Evolutionary conservation across 2,888 invertebrate species (phyloP).

Genomic region (Yponomeuta plumbellus): DNA sequence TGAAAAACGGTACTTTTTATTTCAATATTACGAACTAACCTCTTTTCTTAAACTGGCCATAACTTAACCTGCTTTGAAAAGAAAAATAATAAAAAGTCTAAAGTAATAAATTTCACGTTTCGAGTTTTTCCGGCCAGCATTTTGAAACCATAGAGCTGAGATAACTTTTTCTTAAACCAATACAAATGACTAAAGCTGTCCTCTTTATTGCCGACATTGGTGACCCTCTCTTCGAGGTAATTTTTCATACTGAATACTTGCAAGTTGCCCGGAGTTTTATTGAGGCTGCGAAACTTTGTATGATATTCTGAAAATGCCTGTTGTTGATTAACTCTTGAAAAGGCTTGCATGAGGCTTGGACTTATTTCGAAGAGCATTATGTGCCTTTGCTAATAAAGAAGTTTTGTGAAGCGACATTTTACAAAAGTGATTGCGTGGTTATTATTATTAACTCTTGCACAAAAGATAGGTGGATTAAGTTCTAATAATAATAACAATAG

Average conservation of each 20-base stretch:
- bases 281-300: too few species aligned
- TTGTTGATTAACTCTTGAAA: too few species aligned
- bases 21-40: neutral
- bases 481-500: too few species aligned
- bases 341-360: too few species aligned
- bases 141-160: neutral
- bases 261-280: neutral
- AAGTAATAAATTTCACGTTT: neutral
- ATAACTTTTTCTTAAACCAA: neutral
- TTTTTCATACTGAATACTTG: neutral
- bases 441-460: too few species aligned
- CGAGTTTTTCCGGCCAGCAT: neutral
- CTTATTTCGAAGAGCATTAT: too few species aligned
- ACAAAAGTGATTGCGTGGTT: too few species aligned
- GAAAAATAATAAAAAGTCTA: neutral
- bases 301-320: too few species aligned
- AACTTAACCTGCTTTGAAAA: neutral
- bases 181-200: neutral
- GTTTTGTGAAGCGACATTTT: too few species aligned
- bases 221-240: neutral
- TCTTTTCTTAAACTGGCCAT: neutral
- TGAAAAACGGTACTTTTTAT: neutral
- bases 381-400: too few species aligned
- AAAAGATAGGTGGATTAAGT: too few species aligned
- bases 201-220: neutral